Evolutionary conservation across 2,113 vertebrate species (phyloP), one percentile per base, ranked within the genome.

Genomic region (Lagopus leucura): DNA sequence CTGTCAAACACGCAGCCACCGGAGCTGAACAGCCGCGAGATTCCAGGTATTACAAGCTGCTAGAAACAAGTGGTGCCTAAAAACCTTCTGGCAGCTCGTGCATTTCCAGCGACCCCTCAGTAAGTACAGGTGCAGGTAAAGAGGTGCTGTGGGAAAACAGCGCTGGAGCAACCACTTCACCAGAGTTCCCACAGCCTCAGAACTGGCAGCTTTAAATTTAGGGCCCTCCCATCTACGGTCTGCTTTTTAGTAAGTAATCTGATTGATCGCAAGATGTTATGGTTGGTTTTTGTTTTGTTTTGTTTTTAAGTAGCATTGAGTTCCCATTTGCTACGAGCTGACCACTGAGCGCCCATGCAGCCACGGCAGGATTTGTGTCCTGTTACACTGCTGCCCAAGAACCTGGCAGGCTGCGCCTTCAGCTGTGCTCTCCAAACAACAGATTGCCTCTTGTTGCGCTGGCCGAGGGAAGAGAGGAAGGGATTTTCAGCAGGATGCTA

Each of bases 341-440:
- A 38, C 8, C 4, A 42, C 5, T 6, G 27, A 75, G 52, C 15
- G 42, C 63, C 48, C 36, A 2, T 42, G 58, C 50, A 87, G 45
- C 4, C 11, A 7, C 0, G 15, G 80, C 34, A 88, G 52, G 77
- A 30, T 28, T 58, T 55, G 14, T 9, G 4, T 17, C 38, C 4
- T 3, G 4, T 7, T 18, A 74, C 69, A 48, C 1, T 25, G 79
- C 79, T 57, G 52, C 91, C 72, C 52, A 58, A 64, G 86, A 90
- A 86, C 75, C 66, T 93, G 90, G 96, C 95, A 93, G 70, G 66
- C 86, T 5, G 47, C 3, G 1, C 38, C 61, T 88, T 95, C 95
- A 97, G 94, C 96, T 97, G 95, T 90, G 94, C 92, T 76, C 77
- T 73, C 89, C 73, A 61, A 90, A 97, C 93, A 95, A 95, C 77